These are phyloP conservation scores for Branchipolynoe longqiensis DNA, from an alignment of 2,888 invertebrate genomes.

Conservation along the genomic window DNA sequence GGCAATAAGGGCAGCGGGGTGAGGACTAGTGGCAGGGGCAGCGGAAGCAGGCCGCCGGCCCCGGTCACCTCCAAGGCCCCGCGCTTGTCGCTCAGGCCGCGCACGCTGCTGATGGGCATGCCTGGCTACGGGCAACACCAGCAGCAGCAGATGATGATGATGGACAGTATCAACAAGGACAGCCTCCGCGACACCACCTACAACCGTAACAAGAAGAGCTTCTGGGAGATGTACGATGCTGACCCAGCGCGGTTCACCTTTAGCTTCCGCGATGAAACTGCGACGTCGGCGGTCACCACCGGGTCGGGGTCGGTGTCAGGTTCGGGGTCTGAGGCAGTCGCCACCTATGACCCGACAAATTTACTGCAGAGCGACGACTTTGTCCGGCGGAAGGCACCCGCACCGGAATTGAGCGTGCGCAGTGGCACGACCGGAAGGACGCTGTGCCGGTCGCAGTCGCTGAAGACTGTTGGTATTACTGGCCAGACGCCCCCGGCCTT, in stretches of 20 bases:
- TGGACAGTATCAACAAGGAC: conserved; percentile 21
- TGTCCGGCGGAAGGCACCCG: not conserved
- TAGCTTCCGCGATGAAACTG: conserved; percentile 6
- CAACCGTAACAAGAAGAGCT: conserved; percentile 40
- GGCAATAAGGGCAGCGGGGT: too few relatives aligned
- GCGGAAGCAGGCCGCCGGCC: not conserved
- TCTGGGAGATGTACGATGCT: conserved; percentile 49
- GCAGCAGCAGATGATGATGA: not conserved
- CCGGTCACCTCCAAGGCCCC: not conserved
- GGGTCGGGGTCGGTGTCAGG: too few relatives aligned
- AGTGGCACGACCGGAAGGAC: not conserved
- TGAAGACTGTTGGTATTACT: too few relatives aligned
- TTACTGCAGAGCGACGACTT: conserved; percentile 22
- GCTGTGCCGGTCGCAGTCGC: too few relatives aligned
- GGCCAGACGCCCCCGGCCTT: too few relatives aligned
- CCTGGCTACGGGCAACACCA: too few relatives aligned
- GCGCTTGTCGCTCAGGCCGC: not conserved
- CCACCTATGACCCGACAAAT: conserved; percentile 9
- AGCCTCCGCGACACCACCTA: conserved; percentile 18
- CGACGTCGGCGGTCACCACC: not conserved
- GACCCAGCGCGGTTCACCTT: conserved; percentile 19
- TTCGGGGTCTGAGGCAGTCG: too few relatives aligned
- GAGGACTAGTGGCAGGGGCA: not conserved
- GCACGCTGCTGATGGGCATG: not conserved
- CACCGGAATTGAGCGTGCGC: too few relatives aligned